Evolutionary conservation across 2,888 invertebrate species (phyloP).

Genomic region (Caenorhabditis sp.): DNA sequence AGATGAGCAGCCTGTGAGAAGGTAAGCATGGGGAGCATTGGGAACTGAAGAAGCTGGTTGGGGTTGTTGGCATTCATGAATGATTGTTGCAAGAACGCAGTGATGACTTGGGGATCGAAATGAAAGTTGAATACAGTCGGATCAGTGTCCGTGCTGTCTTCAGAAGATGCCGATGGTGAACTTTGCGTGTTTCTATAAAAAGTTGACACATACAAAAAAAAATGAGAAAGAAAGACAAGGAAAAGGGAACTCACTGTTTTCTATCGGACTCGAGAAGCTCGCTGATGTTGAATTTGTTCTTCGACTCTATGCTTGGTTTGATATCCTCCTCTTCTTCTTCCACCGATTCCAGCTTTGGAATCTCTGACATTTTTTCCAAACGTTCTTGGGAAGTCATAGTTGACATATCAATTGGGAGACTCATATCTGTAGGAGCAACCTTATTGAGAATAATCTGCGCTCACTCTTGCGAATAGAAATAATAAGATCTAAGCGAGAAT

Average conservation of each 20-base stretch:
- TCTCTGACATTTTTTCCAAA: slow-evolving; percentile 53
- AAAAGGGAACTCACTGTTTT: slow-evolving; percentile 54
- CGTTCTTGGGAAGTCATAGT: slow-evolving; percentile 59
- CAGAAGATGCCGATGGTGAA: slow-evolving; percentile 73
- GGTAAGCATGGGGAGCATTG: slow-evolving; percentile 50
- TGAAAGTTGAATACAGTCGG: slow-evolving; percentile 17
- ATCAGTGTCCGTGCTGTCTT: slow-evolving; percentile 47
- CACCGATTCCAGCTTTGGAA: slow-evolving; percentile 28
- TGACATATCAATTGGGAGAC: slow-evolving; percentile 59
- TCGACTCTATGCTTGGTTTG: slow-evolving; percentile 26
- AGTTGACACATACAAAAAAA: neutral
- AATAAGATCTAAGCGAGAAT: slow-evolving; percentile 32
- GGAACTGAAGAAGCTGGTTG: slow-evolving; percentile 24
- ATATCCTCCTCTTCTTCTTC: slow-evolving; percentile 43
- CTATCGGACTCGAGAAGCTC: slow-evolving; percentile 58
- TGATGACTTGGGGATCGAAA: slow-evolving; percentile 51
- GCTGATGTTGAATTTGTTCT: slow-evolving; percentile 64
- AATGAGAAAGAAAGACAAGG: neutral
- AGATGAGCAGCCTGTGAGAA: slow-evolving; percentile 34
- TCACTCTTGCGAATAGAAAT: slow-evolving; percentile 13
- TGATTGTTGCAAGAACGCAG: slow-evolving; percentile 44
- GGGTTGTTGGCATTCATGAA: slow-evolving; percentile 26
- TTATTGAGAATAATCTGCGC: neutral
- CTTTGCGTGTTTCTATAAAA: slow-evolving; percentile 66
- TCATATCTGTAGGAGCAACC: slow-evolving; percentile 41